phyloP scores from a whole-genome alignment of 2,888 invertebrate genomes.

The Mimas tiliae region DNA sequence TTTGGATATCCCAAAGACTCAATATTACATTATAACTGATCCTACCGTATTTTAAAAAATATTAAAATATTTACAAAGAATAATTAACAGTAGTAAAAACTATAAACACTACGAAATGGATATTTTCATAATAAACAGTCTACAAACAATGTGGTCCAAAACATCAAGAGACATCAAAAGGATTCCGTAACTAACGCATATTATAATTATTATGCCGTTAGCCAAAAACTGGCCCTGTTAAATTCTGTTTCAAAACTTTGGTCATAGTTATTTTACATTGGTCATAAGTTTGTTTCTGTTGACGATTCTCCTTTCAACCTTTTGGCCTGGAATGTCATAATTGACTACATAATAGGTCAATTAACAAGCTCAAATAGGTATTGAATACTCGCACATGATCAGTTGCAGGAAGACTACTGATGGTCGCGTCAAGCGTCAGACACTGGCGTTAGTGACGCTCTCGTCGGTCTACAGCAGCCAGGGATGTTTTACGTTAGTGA shows the following conservation, averaged over 20 bases:
- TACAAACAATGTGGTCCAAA: conserved; percentile 75
- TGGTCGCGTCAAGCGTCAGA: too few relatives aligned
- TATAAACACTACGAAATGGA: conserved; percentile 79
- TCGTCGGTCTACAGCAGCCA: too few relatives aligned
- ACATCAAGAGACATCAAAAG: conserved; percentile 62
- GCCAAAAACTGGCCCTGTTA: conserved; percentile 50
- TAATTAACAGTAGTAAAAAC: conserved; percentile 73
- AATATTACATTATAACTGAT: conserved; percentile 2
- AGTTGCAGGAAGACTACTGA: background rate
- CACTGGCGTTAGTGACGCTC: too few relatives aligned
- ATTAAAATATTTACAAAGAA: conserved; percentile 57
- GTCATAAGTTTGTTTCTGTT: conserved; percentile 51
- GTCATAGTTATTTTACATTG: conserved; percentile 70
- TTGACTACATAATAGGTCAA: conserved; percentile 51
- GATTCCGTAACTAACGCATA: conserved; percentile 40
- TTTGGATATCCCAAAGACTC: conserved; percentile 29
- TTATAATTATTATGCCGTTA: conserved; percentile 33
- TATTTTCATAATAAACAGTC: conserved; percentile 77
- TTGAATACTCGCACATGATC: conserved; percentile 26
- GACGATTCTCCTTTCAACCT: conserved; percentile 36
- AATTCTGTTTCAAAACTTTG: conserved; percentile 77
- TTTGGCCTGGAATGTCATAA: conserved; percentile 47
- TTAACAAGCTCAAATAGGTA: conserved; percentile 38
- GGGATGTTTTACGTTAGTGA: too few relatives aligned
- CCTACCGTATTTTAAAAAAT: conserved; percentile 23